Evolutionary conservation across 2,888 invertebrate species (phyloP), one percentile per base, ranked within the genome.

Genomic region (Drosophila ezoana): DNA sequence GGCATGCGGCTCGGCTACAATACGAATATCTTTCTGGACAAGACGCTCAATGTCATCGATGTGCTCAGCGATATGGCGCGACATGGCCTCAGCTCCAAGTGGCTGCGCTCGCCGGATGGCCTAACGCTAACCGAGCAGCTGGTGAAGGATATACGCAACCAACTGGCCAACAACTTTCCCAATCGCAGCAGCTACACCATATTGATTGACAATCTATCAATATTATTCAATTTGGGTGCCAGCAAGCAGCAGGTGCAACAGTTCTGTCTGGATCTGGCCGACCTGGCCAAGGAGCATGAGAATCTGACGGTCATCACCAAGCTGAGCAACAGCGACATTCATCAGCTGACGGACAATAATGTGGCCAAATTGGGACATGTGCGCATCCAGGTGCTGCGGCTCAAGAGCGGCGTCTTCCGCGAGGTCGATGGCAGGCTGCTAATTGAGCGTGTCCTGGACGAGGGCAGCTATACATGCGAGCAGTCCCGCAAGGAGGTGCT

Each of bases 1-100:
- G 95, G 96, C 13, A 94, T 95, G 87, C 95, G 95, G 83, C 93
- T 96, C 87, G 96, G 96, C 52, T 96, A 95, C 87, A 96, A 96
- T 90, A 91, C 96, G 35, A 93, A 94, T 37, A 91, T 93, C 53
- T 92, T 93, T 63, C 90, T 93, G 28, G 92, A 92, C 14, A 93
- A 93, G 48, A 91, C 91, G n/a, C 91, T 94, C 0, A 92, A 90
- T 32, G 90, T 93, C 4, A 91, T 95, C 23, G 94, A 95, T 81
- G 93, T 94, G 1, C 90, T 95, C 61, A 93, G 92, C 73, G 92
- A 93, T 40, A 90, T 94, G 54, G 92, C 91, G 0, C 89, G 92
- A 6, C 91, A 92, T 71, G 92, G 93, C 4, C 89, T 91, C 11
- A 66, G 48, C 20, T 92, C 91, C 38, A 90, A 91, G 45, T 91